These are phyloP conservation scores for Capromys pilorides DNA, from an alignment of 2,797 vertebrate genomes.

Conservation along the genomic window DNA sequence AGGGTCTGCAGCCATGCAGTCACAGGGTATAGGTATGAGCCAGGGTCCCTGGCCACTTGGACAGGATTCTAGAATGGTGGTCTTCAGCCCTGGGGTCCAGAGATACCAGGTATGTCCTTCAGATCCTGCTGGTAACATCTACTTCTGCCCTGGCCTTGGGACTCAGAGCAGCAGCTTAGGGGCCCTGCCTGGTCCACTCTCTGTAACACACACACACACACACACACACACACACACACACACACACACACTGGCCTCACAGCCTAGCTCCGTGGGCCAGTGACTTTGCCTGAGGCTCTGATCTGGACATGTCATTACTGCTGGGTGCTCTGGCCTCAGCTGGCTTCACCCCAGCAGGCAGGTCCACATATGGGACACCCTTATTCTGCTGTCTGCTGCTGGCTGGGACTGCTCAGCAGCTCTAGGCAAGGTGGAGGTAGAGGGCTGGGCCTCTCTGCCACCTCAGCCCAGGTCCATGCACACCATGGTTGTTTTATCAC, in stretches of 20 bases:
- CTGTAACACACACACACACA: not conserved
- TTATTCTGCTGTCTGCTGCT: not conserved
- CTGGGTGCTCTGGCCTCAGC: not conserved
- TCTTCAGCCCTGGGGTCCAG: not conserved
- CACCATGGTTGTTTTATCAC: not conserved
- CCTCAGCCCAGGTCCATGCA: not conserved
- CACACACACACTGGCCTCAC: not conserved
- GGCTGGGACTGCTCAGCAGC: not conserved
- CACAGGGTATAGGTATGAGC: not conserved
- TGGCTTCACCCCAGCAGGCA: accelerated
- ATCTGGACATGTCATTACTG: not conserved
- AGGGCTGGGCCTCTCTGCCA: accelerated
- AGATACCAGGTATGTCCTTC: not conserved
- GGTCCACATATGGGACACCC: not conserved
- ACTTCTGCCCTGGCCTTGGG: not conserved
- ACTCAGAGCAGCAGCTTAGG: not conserved
- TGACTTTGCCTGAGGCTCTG: not conserved
- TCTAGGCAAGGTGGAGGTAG: not conserved
- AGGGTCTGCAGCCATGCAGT: not conserved
- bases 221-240: not conserved
- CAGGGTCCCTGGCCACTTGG: not conserved
- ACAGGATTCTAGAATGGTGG: not conserved
- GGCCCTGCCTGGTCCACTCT: not conserved
- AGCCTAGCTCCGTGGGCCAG: not conserved
- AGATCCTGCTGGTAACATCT: not conserved